Evolutionary conservation across 2,113 vertebrate species (phyloP).

Genomic region (Paramormyrops kingsleyae): DNA sequence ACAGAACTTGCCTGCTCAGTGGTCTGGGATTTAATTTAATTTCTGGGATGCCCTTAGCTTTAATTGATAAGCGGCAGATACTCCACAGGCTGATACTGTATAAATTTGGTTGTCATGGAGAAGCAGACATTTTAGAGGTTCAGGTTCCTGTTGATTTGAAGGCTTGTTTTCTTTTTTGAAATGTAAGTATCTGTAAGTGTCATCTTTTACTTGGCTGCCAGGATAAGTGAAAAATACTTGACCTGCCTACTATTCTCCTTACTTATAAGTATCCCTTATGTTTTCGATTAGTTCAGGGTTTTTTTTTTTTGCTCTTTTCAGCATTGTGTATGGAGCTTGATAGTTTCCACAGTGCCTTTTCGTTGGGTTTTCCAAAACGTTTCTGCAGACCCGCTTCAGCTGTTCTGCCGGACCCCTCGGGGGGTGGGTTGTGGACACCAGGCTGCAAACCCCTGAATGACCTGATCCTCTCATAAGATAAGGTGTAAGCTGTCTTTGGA

Average conservation of each 20-base stretch:
- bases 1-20: neutral
- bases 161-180: neutral
- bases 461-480: neutral
- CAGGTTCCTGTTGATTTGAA: neutral
- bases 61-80: neutral
- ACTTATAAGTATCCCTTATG: neutral
- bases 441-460: neutral
- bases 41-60: neutral
- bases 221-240: neutral
- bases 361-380: neutral
- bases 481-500: neutral
- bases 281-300: neutral
- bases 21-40: constrained; percentile 3
- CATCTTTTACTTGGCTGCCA: neutral
- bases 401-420: neutral
- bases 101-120: neutral
- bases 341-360: neutral
- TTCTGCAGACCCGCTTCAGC: neutral
- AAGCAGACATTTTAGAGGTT: neutral
- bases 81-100: neutral
- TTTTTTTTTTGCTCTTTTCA: neutral
- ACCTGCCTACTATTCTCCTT: neutral
- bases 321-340: neutral
- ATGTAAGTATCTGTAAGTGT: neutral
- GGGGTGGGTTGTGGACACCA: neutral